Conservation (phyloP, 2,113 vertebrate genomes). For the Butorides virescens region DNA sequence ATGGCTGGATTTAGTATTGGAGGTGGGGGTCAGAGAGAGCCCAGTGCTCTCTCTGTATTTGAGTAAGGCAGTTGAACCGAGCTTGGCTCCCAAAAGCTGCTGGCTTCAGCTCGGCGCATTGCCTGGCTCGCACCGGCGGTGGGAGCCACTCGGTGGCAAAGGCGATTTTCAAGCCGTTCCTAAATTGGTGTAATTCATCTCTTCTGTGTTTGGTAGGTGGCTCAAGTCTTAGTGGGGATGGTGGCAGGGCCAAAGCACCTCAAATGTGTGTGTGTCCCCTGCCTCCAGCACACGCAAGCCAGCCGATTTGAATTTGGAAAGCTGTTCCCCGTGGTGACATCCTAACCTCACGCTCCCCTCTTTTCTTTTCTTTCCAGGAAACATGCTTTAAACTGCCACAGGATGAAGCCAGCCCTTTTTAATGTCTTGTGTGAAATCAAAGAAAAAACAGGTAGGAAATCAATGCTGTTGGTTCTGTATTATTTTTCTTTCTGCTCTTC, state of each 20-base stretch:
- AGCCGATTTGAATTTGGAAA: neutral
- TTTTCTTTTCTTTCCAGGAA: slow-evolving; percentile 86
- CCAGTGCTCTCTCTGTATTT: neutral
- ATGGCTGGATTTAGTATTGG: slow-evolving; percentile 34
- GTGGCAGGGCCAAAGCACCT: neutral
- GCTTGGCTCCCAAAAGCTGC: slow-evolving; percentile 1
- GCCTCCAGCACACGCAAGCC: fast-evolving
- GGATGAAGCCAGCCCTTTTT: slow-evolving; percentile 99
- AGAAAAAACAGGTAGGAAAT: slow-evolving; percentile 95
- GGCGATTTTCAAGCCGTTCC: neutral
- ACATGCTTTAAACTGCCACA: slow-evolving; percentile 98
- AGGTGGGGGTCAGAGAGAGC: neutral
- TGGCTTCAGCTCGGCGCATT: neutral
- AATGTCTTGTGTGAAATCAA: slow-evolving; percentile 99
- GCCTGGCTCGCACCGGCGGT: neutral
- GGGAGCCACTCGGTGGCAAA: slow-evolving; percentile 47
- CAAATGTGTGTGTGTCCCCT: neutral
- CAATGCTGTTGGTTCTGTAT: neutral
- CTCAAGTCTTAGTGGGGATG: neutral
- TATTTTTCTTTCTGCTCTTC: neutral
- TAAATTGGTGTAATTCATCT: slow-evolving; percentile 28
- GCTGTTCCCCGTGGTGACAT: neutral
- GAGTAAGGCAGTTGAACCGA: neutral
- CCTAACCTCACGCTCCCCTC: neutral
- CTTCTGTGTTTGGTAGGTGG: neutral